phyloP scores from a whole-genome alignment of 2,113 vertebrate genomes.

The Phasianus colchicus region DNA sequence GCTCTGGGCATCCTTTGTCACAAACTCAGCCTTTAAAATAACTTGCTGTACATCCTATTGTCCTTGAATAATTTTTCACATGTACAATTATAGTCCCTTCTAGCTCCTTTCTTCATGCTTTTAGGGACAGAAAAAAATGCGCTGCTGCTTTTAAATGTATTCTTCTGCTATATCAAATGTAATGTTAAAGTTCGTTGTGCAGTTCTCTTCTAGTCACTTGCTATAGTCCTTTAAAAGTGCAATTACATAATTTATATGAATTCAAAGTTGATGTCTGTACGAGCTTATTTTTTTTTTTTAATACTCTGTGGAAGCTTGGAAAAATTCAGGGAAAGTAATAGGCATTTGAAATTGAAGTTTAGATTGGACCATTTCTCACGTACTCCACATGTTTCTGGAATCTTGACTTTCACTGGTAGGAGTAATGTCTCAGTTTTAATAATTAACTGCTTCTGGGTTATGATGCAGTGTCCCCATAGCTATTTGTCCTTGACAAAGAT shows the following conservation, averaged over 20 bases:
- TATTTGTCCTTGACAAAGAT: background rate
- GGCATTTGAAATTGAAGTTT: background rate
- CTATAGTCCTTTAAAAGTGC: background rate
- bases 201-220: background rate
- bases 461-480: background rate
- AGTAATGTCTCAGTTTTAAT: background rate
- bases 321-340: background rate
- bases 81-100: background rate
- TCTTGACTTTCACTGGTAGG: background rate
- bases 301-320: background rate
- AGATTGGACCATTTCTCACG: background rate
- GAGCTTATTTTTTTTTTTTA: background rate
- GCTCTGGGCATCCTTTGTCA: background rate
- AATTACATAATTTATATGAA: conserved; percentile 6
- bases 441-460: background rate
- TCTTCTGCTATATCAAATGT: background rate
- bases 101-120: background rate
- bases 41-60: background rate
- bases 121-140: background rate
- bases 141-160: background rate
- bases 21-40: background rate
- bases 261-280: conserved; percentile 1
- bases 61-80: background rate
- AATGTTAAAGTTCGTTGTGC: background rate
- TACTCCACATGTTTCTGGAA: background rate